Base-by-base conservation (phyloP, 2,797 vertebrate species). In the Siniperca undulata region DNA sequence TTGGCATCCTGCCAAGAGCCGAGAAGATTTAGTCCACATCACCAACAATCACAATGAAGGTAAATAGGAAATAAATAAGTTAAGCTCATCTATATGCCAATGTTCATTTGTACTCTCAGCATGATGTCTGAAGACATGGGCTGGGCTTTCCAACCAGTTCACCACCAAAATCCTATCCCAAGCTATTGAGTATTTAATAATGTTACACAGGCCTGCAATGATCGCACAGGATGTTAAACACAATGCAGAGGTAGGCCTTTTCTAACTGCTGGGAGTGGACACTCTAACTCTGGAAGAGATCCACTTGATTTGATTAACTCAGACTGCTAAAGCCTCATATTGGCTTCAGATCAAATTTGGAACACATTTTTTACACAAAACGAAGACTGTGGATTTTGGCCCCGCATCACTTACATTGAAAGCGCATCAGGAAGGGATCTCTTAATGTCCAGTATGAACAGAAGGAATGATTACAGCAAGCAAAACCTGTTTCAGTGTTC, bases 21-120 rank as follows among this genome's bases (percentile, higher is more conserved):
- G 48, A 73, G 96, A 96, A 92, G 95, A 96, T 94, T 96, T 93
- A 83, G 83, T 92, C 92, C 92, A 96, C 93, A 92, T 92, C 92
- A 92, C 91, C 87, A 96, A 96, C 94, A 95, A 95, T 94, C 96
- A 96, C 84, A 95, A 93, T 85, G 95, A 97, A 97, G 97, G 97
- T 99, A 97, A 96, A 92, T 55, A 62, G 69, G 46, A 84, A 88
- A 93, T 89, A 90, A 87, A 80, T 88, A 72, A 83, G 86, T 87
- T 91, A 89, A 91, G 83, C 86, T 89, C 42, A 75, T 90, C 78
- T 86, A 53, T 75, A 46, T 62, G 46, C 65, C 55, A 72, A 27
- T 19, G 52, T 79, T 90, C 70, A 86, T 84, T 88, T 78, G 48
- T 66, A 75, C 20, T 78, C 69, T 46, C 81, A 50, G 78, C 68